Base-by-base conservation (phyloP, 1,140 invertebrate species). In the Pinna nobilis region DNA sequence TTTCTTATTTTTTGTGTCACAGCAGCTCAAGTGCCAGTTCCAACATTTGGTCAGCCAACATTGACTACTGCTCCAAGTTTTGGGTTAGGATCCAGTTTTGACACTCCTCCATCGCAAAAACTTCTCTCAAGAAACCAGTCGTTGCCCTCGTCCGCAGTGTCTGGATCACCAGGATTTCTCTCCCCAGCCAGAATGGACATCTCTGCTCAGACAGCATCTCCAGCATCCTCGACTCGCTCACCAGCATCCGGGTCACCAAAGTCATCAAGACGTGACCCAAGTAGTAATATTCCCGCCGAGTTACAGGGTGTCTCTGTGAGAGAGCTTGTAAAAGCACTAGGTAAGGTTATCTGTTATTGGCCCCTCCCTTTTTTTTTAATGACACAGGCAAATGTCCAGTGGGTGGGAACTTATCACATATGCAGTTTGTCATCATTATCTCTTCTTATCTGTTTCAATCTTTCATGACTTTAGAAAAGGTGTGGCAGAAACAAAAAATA, bases 301-400 rank as follows among this genome's bases (percentile, higher is more conserved):
- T 90, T 94, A 50, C 92, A 93, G 18, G 93, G 93, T 1, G 93
- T 95, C 3, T 94, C 94, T 0, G 94, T 95, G 1, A 94, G 94
- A 68, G 94, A 95, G 69, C 83, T 95, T 47, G 94, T 95, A 2
- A 94, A 94, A 83, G 94, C 92, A 1, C 93, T 95, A 86, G 93
- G 94, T 88, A 69, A 80, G 84, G 73, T 15, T 59, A n/a, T 23
- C 3, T 7, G 20, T 20, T 15, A 59, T 11, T 20, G 7, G 30
- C n/a, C n/a, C n/a, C n/a, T n/a, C n/a, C n/a, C n/a, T n/a, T n/a
- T n/a, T n/a, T n/a, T n/a, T n/a, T n/a, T n/a, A n/a, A n/a, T n/a
- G n/a, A n/a, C n/a, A n/a, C n/a, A n/a, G n/a, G n/a, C n/a, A n/a
- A n/a, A n/a, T n/a, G n/a, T n/a, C n/a, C n/a, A n/a, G n/a, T n/a